Evolutionary conservation across 2,888 invertebrate species (phyloP).

Genomic region (Drosophila cognata): DNA sequence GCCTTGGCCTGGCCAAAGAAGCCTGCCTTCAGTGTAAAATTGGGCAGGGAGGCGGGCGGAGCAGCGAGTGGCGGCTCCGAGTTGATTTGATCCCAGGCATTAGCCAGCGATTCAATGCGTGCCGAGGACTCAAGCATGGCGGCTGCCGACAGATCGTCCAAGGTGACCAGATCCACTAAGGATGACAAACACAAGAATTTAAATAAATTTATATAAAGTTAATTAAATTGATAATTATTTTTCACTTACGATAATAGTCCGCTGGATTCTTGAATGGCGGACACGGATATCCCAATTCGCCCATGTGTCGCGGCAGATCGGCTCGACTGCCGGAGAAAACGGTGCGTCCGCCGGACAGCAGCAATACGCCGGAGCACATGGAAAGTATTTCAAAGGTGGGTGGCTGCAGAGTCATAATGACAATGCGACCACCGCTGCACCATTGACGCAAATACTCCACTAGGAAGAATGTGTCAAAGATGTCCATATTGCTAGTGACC

Average conservation of each 20-base stretch:
- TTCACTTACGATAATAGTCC: constrained; percentile 94
- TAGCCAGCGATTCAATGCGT: constrained; percentile 95
- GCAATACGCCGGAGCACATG: constrained; percentile 90
- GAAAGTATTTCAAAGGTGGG: constrained; percentile 98
- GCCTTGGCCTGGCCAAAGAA: constrained; percentile 90
- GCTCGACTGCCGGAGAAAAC: constrained; percentile 96
- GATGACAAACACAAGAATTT: not conserved
- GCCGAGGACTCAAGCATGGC: constrained; percentile 98
- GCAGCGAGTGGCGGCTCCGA: constrained; percentile 87
- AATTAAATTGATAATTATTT: not conserved
- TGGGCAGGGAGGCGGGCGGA: constrained; percentile 91
- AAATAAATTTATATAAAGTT: not conserved
- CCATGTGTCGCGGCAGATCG: constrained; percentile 97
- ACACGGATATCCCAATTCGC: constrained; percentile 95
- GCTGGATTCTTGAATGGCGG: constrained; percentile 98
- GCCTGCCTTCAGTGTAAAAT: constrained; percentile 88
- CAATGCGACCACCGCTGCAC: constrained; percentile 90
- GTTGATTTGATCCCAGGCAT: constrained; percentile 87
- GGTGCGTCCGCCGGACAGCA: constrained; percentile 95
- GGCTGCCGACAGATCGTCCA: constrained; percentile 96
- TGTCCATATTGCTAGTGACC: constrained; percentile 89
- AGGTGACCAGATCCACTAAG: constrained; percentile 95
- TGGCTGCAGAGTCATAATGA: constrained; percentile 96
- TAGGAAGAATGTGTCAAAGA: constrained; percentile 97
- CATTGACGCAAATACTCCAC: constrained; percentile 97